phyloP scores from a whole-genome alignment of 2,888 invertebrate species.

The Andrena trimmerana region DNA sequence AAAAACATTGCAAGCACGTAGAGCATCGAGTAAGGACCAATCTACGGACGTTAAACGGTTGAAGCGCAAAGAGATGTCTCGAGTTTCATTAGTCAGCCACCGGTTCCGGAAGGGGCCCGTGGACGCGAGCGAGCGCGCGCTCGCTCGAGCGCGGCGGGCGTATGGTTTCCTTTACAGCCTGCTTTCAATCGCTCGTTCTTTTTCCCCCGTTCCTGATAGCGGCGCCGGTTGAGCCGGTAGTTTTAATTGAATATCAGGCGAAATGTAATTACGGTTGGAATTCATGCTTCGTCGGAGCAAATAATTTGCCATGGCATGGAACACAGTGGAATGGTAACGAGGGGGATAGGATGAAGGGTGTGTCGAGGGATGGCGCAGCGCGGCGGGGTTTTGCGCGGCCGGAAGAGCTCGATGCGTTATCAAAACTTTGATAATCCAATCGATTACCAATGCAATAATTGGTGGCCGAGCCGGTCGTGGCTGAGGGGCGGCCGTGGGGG shows the following conservation, averaged over 20 bases:
- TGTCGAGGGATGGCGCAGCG: constrained; percentile 57
- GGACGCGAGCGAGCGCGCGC: not conserved
- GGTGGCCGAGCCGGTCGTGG: constrained; percentile 68
- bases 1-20: not conserved
- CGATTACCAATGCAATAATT: constrained; percentile 79
- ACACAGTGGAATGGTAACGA: constrained; percentile 74
- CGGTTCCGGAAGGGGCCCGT: constrained; percentile 5
- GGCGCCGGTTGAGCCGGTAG: constrained; percentile 77
- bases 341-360: constrained; percentile 66
- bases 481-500: not conserved
- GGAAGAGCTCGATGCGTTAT: constrained; percentile 77
- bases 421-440: constrained; percentile 80
- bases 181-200: constrained; percentile 67
- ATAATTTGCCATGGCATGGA: constrained; percentile 82
- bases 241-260: constrained; percentile 85
- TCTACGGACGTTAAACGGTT: constrained; percentile 3
- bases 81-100: constrained; percentile 20
- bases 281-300: constrained; percentile 84
- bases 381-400: constrained; percentile 48
- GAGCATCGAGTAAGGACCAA: not conserved
- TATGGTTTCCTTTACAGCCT: constrained; percentile 50
- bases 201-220: constrained; percentile 68
- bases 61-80: constrained; percentile 1
- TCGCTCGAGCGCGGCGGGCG: not conserved
- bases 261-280: constrained; percentile 85